phyloP scores from a whole-genome alignment of 2,113 vertebrate species.

The Trochalopteron elliotii region DNA sequence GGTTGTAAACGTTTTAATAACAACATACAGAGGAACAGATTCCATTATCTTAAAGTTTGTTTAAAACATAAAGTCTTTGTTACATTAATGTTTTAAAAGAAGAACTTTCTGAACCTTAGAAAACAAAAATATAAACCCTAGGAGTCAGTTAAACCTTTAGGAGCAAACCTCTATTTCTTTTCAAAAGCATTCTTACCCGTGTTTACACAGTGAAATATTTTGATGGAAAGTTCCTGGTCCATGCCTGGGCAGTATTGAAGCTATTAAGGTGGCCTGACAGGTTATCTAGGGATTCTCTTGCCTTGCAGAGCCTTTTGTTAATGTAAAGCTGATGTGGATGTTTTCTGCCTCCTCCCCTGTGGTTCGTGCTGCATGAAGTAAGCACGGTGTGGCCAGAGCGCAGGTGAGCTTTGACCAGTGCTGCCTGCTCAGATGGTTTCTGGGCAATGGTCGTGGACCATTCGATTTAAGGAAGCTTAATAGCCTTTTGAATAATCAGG shows the following conservation, averaged over 20 bases:
- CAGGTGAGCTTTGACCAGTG: slow-evolving; percentile 15
- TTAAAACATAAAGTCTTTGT: not conserved
- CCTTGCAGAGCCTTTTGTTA: not conserved
- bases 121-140: not conserved
- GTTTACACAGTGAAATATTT: not conserved
- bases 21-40: not conserved
- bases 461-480: not conserved
- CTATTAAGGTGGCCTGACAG: not conserved
- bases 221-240: not conserved
- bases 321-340: not conserved
- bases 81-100: not conserved
- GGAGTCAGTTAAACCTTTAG: not conserved
- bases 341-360: not conserved
- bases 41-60: not conserved
- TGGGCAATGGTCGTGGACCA: not conserved
- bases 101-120: not conserved
- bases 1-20: not conserved
- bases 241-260: not conserved
- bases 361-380: not conserved
- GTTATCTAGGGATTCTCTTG: not conserved
- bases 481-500: not conserved
- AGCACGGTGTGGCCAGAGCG: not conserved
- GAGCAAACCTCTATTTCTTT: not conserved
- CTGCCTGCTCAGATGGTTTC: not conserved
- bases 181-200: not conserved